Evolutionary conservation across 2,888 invertebrate genomes (phyloP).

Genomic region (Cephus runcator): DNA sequence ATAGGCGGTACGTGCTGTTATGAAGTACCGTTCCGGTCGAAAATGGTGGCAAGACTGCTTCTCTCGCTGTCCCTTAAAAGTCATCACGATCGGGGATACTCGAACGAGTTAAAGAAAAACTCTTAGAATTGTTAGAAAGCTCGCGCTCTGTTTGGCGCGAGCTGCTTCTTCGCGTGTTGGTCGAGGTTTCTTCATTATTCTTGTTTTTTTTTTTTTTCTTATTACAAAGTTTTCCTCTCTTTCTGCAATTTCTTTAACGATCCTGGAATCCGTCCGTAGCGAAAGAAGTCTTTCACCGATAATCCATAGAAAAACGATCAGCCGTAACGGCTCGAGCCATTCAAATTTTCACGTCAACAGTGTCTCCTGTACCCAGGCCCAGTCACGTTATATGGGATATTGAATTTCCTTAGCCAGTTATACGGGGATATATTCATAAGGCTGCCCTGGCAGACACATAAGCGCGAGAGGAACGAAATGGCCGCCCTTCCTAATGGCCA

Average conservation of each 20-base stretch:
- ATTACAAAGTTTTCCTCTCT: background rate
- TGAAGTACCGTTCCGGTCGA: background rate
- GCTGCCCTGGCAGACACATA: background rate
- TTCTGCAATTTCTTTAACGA: background rate
- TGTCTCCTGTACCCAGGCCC: background rate
- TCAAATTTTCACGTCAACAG: background rate
- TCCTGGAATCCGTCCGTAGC: background rate
- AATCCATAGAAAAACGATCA: background rate
- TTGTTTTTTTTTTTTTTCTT: background rate
- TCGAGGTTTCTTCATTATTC: background rate
- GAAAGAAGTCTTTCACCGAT: background rate
- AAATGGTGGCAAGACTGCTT: background rate
- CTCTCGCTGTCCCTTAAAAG: background rate
- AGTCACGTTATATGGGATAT: background rate
- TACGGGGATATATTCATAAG: background rate
- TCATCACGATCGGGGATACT: background rate
- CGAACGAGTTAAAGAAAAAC: background rate
- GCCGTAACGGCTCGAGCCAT: background rate
- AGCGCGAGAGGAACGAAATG: background rate
- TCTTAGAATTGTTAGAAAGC: background rate
- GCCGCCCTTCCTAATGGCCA: background rate
- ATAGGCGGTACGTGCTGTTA: background rate
- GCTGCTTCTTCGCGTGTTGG: background rate
- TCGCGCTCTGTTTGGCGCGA: background rate
- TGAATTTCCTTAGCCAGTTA: background rate